A percentile compares a stretch with the other conserved stretches of the same genome.
Evolutionary conservation across 2,797 vertebrate genomes (phyloP).

Genomic region (Anas georgica): DNA sequence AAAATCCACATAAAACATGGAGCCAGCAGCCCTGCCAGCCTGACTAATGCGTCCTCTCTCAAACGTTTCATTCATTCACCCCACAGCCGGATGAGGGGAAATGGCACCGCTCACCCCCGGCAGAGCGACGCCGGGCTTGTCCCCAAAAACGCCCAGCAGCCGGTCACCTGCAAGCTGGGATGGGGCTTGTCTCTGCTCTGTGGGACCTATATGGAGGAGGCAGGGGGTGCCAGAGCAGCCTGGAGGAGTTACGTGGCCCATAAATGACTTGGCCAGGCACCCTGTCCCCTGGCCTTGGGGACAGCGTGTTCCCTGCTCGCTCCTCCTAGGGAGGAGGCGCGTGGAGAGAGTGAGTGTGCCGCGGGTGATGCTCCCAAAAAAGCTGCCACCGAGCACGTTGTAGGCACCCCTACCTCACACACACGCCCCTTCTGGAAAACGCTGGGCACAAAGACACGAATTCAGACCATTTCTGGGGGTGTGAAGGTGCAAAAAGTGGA

Average conservation of each 20-base stretch:
- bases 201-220: background rate
- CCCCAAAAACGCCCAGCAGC: background rate
- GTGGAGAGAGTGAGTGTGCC: rapidly evolving
- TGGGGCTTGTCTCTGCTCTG: background rate
- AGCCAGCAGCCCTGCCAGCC: constrained; percentile 29
- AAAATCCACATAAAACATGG: constrained; percentile 48
- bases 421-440: background rate
- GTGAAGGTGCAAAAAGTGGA: background rate
- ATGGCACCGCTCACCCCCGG: background rate
- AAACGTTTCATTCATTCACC: constrained; percentile 49
- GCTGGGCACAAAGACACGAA: background rate
- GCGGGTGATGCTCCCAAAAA: background rate
- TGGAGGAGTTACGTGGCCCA: background rate
- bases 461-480: background rate
- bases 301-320: background rate
- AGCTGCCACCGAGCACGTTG: background rate
- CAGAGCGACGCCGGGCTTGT: background rate
- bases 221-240: background rate
- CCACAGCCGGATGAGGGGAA: background rate
- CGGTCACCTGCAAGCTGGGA: background rate
- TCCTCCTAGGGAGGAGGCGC: background rate
- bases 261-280: background rate
- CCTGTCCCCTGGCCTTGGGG: background rate
- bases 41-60: background rate
- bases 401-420: too few species aligned